Evolutionary conservation across 1,140 invertebrate species (phyloP).

Genomic region (Brachionus koreanus): DNA sequence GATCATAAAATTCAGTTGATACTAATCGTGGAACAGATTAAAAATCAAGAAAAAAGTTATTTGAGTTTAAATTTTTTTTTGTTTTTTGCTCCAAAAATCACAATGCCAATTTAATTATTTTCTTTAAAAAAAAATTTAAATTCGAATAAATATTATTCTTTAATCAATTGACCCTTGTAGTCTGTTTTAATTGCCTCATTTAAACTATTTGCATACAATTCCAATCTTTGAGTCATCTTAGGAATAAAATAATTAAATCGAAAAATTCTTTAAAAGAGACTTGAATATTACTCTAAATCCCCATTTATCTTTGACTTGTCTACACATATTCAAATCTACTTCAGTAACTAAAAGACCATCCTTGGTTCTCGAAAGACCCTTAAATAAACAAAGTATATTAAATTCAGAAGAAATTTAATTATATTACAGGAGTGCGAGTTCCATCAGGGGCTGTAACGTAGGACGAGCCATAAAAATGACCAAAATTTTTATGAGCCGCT

Average conservation of each 20-base stretch:
- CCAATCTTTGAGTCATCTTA: slow-evolving; percentile 87
- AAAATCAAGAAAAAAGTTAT: no score
- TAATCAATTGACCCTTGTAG: slow-evolving; percentile 71
- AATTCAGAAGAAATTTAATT: slow-evolving; percentile 39
- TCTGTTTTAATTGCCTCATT: slow-evolving; percentile 66
- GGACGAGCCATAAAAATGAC: slow-evolving; percentile 91
- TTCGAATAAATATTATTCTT: slow-evolving; percentile 47
- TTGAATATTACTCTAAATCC: slow-evolving; percentile 6
- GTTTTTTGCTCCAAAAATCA: no score
- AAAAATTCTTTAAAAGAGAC: background rate
- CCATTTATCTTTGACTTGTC: slow-evolving; percentile 91
- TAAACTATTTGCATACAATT: slow-evolving; percentile 78
- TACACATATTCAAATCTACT: slow-evolving; percentile 87
- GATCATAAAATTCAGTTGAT: no score
- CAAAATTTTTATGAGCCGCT: slow-evolving; percentile 85
- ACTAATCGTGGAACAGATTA: no score
- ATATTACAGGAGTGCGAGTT: slow-evolving; percentile 71
- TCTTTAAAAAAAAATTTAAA: no score
- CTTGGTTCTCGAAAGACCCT: slow-evolving; percentile 76
- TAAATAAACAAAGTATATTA: slow-evolving; percentile 48
- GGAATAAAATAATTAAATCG: slow-evolving; percentile 49
- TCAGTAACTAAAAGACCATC: slow-evolving; percentile 88
- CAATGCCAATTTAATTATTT: no score
- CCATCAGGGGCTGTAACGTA: slow-evolving; percentile 92
- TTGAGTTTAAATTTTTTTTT: no score